Evolutionary conservation across 2,888 invertebrate species (phyloP), one percentile per base, ranked within the genome.

Genomic region (Linnaemya tessellans): DNA sequence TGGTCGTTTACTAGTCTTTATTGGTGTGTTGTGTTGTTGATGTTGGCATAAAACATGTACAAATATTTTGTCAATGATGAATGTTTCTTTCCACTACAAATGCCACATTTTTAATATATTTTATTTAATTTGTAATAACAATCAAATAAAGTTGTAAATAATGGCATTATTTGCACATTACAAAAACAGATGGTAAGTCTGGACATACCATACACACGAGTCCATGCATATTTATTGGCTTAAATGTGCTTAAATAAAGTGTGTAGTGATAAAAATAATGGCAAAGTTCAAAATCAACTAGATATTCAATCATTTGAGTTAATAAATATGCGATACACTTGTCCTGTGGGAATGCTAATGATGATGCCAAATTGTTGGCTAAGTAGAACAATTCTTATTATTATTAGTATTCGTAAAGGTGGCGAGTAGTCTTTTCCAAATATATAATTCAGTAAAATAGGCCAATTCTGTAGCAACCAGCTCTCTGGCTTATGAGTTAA

Each of bases 21-120:
- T 60, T 75, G 38, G 38, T 46, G 67, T 65, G 51, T 83, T 73
- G 38, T 70, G 60, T 22, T 78, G 46, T 20, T 60, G 65, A 68
- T 78, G 46, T 46, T 49, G 49, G 62, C 73, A 83, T 68, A 73
- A 73, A 78, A 68, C 49, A 58, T 83, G 73, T 68, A 35, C 41
- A 74, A 77, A 78, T 60, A 78, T 78, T 81, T 75, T 81, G 81
- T 81, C 81, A 77, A 70, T 77, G 77, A 77, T 77, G 46, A 65
- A 77, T 82, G 82, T 64, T 77, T 64, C 75, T 75, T 22, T 46
- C n/a, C 25, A 20, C 35, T 22, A 64, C 46, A 73, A 60, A 30
- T 41, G 18, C 9, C 10, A 41, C 9, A 43, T 15, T 22, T 35
- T 30, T 3, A 13, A 30, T 41, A 41, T 9, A 10, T 71, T 25